Percentiles rank a stretch among this genome's conserved stretches.
Conservation (phyloP, 1,140 invertebrate species). For the Diabrotica undecimpunctata region DNA sequence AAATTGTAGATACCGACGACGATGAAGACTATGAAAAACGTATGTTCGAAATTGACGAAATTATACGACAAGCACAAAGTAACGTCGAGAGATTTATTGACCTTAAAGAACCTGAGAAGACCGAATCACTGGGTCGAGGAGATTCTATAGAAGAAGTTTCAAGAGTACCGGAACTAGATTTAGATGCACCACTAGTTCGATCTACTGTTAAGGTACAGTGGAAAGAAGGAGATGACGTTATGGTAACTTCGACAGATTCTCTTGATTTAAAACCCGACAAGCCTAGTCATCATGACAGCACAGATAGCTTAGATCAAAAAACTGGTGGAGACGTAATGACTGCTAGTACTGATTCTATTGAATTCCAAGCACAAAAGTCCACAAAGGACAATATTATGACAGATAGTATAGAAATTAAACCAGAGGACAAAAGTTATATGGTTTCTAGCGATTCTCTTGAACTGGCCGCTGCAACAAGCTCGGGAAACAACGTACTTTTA, state of each 20-base stretch:
- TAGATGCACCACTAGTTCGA: conserved; percentile 46
- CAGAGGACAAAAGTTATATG: conserved; percentile 41
- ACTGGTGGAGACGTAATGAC: conserved; percentile 55
- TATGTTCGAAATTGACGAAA: conserved; percentile 72
- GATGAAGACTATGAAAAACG: conserved; percentile 65
- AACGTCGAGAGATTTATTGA: conserved; percentile 65
- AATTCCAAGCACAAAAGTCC: conserved; percentile 49
- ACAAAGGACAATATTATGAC: conserved; percentile 42
- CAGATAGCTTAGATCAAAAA: conserved; percentile 58
- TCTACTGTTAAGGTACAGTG: conserved; percentile 39
- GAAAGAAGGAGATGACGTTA: conserved; percentile 50
- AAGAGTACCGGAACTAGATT: conserved; percentile 50
- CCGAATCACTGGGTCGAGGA: conserved; percentile 50
- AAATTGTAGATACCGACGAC: conserved; percentile 46
- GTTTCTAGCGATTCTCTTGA: conserved; percentile 54
- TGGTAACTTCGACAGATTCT: conserved; percentile 61
- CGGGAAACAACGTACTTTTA: conserved; percentile 37
- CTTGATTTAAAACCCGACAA: conserved; percentile 53
- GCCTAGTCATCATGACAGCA: conserved; percentile 51
- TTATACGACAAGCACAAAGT: conserved; percentile 65
- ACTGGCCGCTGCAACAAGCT: conserved; percentile 36
- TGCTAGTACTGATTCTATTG: conserved; percentile 62
- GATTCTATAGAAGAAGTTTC: conserved; percentile 53
- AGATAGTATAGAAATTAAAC: conserved; percentile 52
- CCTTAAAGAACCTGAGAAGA: conserved; percentile 52